A percentile compares a stretch with the other conserved stretches of the same genome.
Evolutionary conservation across 1,140 invertebrate genomes (phyloP).

Genomic region (Tribolium castaneum): DNA sequence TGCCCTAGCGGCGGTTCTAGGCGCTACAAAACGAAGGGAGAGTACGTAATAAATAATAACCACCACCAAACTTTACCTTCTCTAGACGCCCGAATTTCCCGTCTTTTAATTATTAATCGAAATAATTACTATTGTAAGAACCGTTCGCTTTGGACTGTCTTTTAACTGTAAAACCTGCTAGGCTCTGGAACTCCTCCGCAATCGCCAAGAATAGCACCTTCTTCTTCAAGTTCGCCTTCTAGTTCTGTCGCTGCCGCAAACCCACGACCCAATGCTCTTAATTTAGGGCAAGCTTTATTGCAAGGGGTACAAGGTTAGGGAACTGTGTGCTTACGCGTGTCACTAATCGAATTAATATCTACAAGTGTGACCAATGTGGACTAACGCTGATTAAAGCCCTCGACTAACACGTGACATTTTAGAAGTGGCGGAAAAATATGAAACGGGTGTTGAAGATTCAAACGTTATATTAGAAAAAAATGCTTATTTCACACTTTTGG

Average conservation of each 20-base stretch:
- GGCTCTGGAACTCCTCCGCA: slow-evolving; percentile 61
- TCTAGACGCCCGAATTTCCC: too few species aligned
- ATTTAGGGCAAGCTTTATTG: slow-evolving; percentile 64
- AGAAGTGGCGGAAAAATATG: too few species aligned
- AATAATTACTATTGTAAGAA: too few species aligned
- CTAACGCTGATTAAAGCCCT: too few species aligned
- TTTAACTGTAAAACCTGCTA: slow-evolving; percentile 44
- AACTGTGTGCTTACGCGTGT: slow-evolving; percentile 37
- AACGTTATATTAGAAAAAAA: too few species aligned
- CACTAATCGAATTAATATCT: not conserved
- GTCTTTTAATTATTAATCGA: too few species aligned
- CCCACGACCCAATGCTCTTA: slow-evolving; percentile 57
- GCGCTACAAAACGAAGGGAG: slow-evolving; percentile 59
- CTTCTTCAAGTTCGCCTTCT: slow-evolving; percentile 56
- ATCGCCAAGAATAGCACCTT: slow-evolving; percentile 55
- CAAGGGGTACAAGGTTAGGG: slow-evolving; percentile 65
- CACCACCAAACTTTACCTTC: too few species aligned
- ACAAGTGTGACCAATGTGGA: too few species aligned
- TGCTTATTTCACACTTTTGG: too few species aligned
- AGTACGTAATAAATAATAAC: slow-evolving; percentile 47
- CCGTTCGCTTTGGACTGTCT: not conserved
- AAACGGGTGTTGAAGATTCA: too few species aligned
- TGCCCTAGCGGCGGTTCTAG: slow-evolving; percentile 56
- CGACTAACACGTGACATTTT: too few species aligned
- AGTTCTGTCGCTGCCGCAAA: slow-evolving; percentile 55